These are phyloP conservation scores for Schlechtendalia chinensis DNA, from an alignment of 1,140 invertebrate genomes.

Conservation along the genomic window DNA sequence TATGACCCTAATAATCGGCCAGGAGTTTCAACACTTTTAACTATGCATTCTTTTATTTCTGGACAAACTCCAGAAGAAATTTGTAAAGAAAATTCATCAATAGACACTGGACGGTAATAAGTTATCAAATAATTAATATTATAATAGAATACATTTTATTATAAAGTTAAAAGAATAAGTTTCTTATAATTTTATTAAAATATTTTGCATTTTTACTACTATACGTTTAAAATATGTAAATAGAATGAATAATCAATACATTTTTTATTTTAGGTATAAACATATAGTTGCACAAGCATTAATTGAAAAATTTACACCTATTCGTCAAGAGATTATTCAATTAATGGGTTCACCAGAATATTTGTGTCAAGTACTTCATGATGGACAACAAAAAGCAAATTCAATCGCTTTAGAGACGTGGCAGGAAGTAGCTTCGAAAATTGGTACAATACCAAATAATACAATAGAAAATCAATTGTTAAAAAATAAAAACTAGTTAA, in stretches of 20 bases:
- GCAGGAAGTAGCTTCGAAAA: constrained; percentile 66
- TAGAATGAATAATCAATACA: background rate
- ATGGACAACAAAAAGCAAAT: constrained; percentile 69
- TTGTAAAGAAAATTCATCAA: constrained; percentile 64
- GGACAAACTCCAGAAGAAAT: constrained; percentile 70
- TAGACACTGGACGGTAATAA: constrained; percentile 71
- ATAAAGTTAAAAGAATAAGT: too few species aligned
- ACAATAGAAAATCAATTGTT: background rate
- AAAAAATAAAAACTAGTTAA: constrained; percentile 1
- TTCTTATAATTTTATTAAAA: too few species aligned
- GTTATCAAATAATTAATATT: too few species aligned
- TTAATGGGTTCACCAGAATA: constrained; percentile 65
- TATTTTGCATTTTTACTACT: background rate
- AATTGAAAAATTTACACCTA: constrained; percentile 71
- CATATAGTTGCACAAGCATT: constrained; percentile 71
- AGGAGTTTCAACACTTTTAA: constrained; percentile 85
- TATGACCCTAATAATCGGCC: constrained; percentile 76
- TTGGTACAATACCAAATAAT: constrained; percentile 57
- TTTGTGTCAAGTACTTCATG: constrained; percentile 66
- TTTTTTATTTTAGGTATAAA: constrained; percentile 68
- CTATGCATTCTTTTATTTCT: constrained; percentile 76
- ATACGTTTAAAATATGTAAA: background rate
- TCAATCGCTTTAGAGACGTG: constrained; percentile 68
- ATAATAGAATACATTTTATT: too few species aligned
- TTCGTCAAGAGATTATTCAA: constrained; percentile 64